phyloP scores from a whole-genome alignment of 2,888 invertebrate genomes.

The Agrenia bidenticulata region DNA sequence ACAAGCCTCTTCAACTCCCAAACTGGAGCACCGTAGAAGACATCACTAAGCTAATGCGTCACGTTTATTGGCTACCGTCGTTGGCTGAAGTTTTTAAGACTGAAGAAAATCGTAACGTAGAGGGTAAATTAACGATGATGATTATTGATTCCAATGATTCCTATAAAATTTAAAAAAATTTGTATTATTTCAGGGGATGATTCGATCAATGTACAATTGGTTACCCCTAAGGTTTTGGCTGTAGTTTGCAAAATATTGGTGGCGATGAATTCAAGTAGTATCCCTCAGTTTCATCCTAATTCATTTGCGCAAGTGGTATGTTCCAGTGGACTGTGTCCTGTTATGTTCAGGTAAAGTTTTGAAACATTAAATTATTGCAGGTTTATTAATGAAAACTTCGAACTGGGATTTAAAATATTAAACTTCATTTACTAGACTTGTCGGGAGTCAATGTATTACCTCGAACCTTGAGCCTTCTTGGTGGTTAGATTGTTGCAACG shows the following conservation, averaged over 20 bases:
- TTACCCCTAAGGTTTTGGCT: conserved; percentile 39
- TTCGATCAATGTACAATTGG: conserved; percentile 9
- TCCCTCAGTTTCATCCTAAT: conserved; percentile 20
- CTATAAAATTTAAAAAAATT: no score
- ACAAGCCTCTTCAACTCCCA: conserved; percentile 9
- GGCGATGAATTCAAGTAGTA: conserved; percentile 14
- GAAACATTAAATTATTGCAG: not conserved
- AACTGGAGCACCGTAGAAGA: conserved; percentile 22
- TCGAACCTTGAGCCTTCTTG: conserved; percentile 23
- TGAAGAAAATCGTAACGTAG: not conserved
- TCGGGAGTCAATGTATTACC: conserved; percentile 30
- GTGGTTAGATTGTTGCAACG: conserved; percentile 41
- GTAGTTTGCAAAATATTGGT: conserved; percentile 37
- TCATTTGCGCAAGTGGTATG: conserved; percentile 18
- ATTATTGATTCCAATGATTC: no score
- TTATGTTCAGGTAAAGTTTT: conserved; percentile 39
- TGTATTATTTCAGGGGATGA: no score
- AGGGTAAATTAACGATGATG: no score
- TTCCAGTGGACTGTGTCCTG: conserved; percentile 35
- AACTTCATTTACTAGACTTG: conserved; percentile 24
- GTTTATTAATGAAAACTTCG: no score
- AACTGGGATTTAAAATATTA: not conserved
- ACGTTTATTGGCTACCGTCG: conserved; percentile 28
- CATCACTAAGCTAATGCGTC: conserved; percentile 21
- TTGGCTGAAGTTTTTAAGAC: conserved; percentile 20